Evolutionary conservation across 2,797 vertebrate genomes (phyloP), one percentile per base, ranked within the genome.

Genomic region (Tapera naevia): DNA sequence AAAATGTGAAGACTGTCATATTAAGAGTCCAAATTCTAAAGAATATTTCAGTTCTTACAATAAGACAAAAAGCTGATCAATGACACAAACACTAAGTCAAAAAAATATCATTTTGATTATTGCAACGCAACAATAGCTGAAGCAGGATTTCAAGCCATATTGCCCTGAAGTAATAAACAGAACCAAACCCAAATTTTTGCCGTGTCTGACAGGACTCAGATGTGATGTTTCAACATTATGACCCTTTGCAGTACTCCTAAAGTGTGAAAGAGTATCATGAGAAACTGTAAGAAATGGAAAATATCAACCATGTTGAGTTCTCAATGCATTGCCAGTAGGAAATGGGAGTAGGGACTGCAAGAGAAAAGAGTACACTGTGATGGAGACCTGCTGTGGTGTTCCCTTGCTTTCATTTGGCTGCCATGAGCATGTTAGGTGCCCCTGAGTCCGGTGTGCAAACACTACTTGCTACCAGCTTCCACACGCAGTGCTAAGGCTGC

Each of bases 401-500:
- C 27, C 54, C 28, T 60, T 54, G 12, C 32, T 2, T 65, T 88
- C 30, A 7, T 69, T 81, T 1, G 2, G 74, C 62, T 85, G 61
- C 69, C 91, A 75, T 1, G 2, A n/a, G 65, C 14, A 3, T 37
- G 33, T 54, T 41, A n/a, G 89, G 80, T 90, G 94, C 83, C 82
- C 81, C 48, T 56, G 72, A 62, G 83, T 65, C 69, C 9, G 0
- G 46, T 35, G 56, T 54, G 84, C 73, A 32, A 80, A 15, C 65
- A 58, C 30, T 6, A 56, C 48, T 22, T 28, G 57, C 51, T 88
- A 60, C 90, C 87, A 92, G 48, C 91, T 91, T 97, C 96, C 94
- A 86, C 94, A 88, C 35, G 10, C 74, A 23, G 80, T 37, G 86
- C 91, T 95, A 81, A 54, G 95, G 89, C 96, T 94, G 93, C 86